Evolutionary conservation across 64 coral and sea anemone species (phyloP), one percentile per base, ranked within the genome.

Genomic region (Montipora sp.): DNA sequence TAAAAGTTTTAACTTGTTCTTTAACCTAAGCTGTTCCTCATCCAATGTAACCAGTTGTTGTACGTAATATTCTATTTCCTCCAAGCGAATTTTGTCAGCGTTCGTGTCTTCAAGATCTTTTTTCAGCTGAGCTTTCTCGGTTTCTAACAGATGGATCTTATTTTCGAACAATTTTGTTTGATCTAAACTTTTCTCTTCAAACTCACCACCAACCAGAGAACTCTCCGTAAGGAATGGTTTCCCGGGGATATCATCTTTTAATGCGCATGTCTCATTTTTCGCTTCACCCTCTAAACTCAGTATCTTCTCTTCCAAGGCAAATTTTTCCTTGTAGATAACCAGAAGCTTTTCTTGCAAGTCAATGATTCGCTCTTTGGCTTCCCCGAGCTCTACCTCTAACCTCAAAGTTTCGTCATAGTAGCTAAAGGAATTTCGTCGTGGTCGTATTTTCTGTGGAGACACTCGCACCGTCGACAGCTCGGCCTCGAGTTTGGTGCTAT

Each of bases 401-500:
- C 87, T 77, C 19, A 91, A 67, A 14, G 80, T 83, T 50, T 75
- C 83, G 15, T 84, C 82, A 72, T 78, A 76, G 27, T 18, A 83
- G 14, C 73, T 77, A 49, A 84, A 11, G 7, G 87, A 81, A 43
- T 75, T 65, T 67, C 81, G 8, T 10, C 73, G 75, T 49, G 81
- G 47, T 46, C 90, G 15, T 1, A 77, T 57, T 47, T 89, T 48
- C n/a, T 75, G 77, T 3, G 92, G 92, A 80, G 75, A 49, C 22
- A 76, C 51, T 45, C 89, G 81, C 77, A 98, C 90, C 8, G 92
- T 91, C 19, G 92, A 94, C 47, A 98, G 67, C 77, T 98, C 95
- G 3, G 88, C 92, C 15, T 98, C 95, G 1, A 98, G 78, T 10
- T 94, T 93, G 47, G 90, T 98, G 60, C 95, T 98, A 22, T 98